Evolutionary conservation across 2,888 invertebrate species (phyloP).

Genomic region (Meteorus colon): DNA sequence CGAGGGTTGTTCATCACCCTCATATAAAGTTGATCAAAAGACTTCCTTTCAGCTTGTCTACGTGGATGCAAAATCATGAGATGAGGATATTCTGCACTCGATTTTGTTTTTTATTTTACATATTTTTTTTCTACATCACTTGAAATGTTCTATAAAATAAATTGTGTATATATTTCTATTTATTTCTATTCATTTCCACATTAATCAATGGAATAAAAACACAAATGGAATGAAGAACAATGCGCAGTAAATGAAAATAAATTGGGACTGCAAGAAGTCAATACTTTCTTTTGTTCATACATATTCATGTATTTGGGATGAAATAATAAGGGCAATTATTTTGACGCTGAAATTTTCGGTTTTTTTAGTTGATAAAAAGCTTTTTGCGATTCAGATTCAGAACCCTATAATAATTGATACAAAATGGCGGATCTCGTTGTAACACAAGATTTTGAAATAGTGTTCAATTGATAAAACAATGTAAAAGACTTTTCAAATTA

Average conservation of each 20-base stretch:
- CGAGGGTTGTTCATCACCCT: constrained; percentile 29
- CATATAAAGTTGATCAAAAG: neutral
- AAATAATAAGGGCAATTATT: too few species aligned
- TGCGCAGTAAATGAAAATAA: constrained; percentile 1
- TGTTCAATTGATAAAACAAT: too few species aligned
- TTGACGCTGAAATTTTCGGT: too few species aligned
- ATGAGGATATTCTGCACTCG: neutral
- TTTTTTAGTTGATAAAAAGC: too few species aligned
- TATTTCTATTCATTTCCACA: neutral
- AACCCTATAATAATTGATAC: neutral
- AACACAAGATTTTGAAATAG: too few species aligned
- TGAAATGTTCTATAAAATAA: neutral
- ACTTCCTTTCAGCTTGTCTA: constrained; percentile 2
- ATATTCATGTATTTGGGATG: too few species aligned
- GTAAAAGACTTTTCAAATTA: too few species aligned
- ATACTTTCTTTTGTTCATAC: constrained; percentile 19
- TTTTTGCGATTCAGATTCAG: too few species aligned
- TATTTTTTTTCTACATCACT: neutral
- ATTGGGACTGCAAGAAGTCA: constrained; percentile 9
- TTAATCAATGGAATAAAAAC: neutral
- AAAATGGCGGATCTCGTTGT: too few species aligned
- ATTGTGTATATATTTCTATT: neutral
- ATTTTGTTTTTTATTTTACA: neutral
- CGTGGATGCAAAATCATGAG: neutral
- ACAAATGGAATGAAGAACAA: neutral